Base-by-base conservation (phyloP, 2,797 vertebrate species). In the Microhierax caerulescens region DNA sequence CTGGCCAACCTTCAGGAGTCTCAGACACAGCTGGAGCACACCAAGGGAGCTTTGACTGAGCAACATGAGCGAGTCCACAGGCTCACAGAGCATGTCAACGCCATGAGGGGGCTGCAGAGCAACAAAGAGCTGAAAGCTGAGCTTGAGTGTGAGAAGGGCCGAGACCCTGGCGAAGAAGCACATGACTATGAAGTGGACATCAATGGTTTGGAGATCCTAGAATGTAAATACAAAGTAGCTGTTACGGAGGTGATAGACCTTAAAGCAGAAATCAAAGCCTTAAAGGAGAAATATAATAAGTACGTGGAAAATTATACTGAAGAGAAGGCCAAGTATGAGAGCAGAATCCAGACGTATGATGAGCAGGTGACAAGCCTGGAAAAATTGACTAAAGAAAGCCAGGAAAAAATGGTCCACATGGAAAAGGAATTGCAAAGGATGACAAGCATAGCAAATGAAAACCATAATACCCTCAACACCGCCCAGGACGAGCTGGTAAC, bases 401-500 rank as follows among this genome's bases (percentile, higher is more conserved):
- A 98, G 4, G 99, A 99, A 78, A 98, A 98, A 96, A 98, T 99
- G 95, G 93, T 95, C 10, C 95, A 98, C 88, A 98, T 99, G 97
- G 99, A 99, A 98, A 98, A 98, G 17, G 99, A 99, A 85, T 96
- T 99, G 45, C 98, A 99, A 54, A 98, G 98, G 16, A 97, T 99
- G 91, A 97, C 98, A 2, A 96, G 97, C 91, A 97, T 98, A 45
- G 99, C 99, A 47, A 98, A 98, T 0, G 99, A 99, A 97, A 99
- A 98, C 95, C 99, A 99, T 81, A 98, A 98, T 83, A 99, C 99
- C 97, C 98, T 99, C 95, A 99, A 99, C 57, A 96, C 98, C 4
- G 99, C 99, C 47, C 99, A 99, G 97, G 99, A 99, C 0, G 99
- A 99, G 97, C 96, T 99, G 97, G 99, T 99, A 47, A 99, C 99